A percentile compares a stretch with the other conserved stretches of the same genome.
Evolutionary conservation across 1,140 invertebrate species (phyloP).

Genomic region (Megalonaias nervosa): DNA sequence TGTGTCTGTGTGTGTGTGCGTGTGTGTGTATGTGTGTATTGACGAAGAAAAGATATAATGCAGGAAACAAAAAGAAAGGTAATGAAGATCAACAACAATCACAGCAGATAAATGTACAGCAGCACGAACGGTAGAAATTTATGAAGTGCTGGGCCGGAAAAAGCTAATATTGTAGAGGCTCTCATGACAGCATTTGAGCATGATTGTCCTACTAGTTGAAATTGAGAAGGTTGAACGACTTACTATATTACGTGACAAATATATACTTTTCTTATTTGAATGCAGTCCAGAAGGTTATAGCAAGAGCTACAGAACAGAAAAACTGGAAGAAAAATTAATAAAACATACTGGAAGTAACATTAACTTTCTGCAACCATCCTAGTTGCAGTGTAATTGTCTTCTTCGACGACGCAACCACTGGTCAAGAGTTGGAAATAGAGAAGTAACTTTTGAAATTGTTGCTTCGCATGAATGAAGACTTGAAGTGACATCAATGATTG

Average conservation of each 20-base stretch:
- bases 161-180: neutral
- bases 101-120: too few species aligned
- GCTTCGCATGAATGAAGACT: constrained; percentile 1
- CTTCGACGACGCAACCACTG: neutral
- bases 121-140: too few species aligned
- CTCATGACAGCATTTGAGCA: neutral
- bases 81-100: too few species aligned
- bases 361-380: constrained; percentile 2
- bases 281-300: neutral
- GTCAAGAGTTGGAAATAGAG: constrained; percentile 4
- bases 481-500: constrained; percentile 3
- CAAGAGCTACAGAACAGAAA: neutral
- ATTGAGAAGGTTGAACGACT: constrained; percentile 10
- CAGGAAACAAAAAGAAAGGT: too few species aligned
- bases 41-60: too few species aligned
- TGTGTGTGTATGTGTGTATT: too few species aligned
- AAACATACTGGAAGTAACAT: neutral
- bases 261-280: neutral
- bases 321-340: neutral
- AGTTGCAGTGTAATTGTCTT: constrained; percentile 1
- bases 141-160: too few species aligned
- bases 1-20: too few species aligned
- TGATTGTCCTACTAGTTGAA: neutral
- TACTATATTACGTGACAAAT: neutral
- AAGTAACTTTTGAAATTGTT: constrained; percentile 9